These are phyloP conservation scores for Dunckerocampus dactyliophorus DNA, from an alignment of 2,113 vertebrate genomes.

Conservation along the genomic window DNA sequence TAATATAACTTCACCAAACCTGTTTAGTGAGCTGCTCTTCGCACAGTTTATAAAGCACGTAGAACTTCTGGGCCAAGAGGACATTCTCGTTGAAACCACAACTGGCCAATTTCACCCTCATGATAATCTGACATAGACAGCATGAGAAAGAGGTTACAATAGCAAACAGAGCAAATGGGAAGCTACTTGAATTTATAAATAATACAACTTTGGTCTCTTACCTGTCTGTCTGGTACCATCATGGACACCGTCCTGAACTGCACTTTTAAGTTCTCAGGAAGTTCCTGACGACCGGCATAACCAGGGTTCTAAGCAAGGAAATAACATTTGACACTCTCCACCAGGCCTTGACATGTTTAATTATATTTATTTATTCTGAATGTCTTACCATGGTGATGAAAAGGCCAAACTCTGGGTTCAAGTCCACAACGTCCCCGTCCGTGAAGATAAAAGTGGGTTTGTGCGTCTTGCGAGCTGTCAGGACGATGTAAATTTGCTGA, in stretches of 20 bases:
- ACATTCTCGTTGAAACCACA: conserved; percentile 85
- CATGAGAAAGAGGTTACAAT: neutral
- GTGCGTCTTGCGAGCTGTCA: conserved; percentile 80
- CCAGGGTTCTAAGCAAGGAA: conserved; percentile 79
- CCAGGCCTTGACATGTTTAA: neutral
- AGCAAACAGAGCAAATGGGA: neutral
- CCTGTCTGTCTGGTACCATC: conserved; percentile 90
- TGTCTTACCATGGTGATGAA: conserved; percentile 83
- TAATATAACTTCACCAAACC: conserved; percentile 51
- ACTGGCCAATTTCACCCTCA: conserved; percentile 87
- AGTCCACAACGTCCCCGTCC: conserved; percentile 81
- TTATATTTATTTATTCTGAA: neutral
- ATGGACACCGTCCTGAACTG: conserved; percentile 85
- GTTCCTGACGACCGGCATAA: conserved; percentile 86
- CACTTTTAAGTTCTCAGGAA: conserved; percentile 87
- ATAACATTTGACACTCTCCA: neutral
- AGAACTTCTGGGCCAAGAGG: conserved; percentile 82
- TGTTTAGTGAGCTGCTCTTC: conserved; percentile 90
- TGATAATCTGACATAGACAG: conserved; percentile 78
- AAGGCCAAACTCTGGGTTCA: conserved; percentile 87
- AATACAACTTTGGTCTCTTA: conserved; percentile 30
- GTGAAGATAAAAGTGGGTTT: conserved; percentile 81
- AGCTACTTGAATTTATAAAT: neutral
- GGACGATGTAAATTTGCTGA: conserved; percentile 85
- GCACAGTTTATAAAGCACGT: conserved; percentile 85